Conservation (phyloP, 2,888 invertebrate genomes). For the Meandrusa payeni region DNA sequence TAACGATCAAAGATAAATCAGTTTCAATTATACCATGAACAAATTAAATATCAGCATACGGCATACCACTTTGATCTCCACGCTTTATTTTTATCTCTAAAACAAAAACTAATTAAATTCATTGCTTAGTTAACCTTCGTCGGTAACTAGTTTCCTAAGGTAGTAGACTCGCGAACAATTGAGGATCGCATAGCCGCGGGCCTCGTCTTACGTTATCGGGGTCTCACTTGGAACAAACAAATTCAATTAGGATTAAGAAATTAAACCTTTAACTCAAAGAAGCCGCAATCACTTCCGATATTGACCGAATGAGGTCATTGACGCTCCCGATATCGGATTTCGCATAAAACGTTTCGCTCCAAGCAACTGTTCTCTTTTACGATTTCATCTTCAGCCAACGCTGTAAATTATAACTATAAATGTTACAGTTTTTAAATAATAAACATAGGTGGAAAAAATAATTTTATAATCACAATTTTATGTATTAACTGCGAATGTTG, state of each 20-base stretch:
- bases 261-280: conserved; percentile 63
- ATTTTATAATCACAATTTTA: too few species aligned
- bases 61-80: background rate
- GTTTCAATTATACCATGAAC: background rate
- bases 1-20: too few species aligned
- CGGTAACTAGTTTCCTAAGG: conserved; percentile 43
- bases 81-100: background rate
- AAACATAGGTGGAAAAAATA: too few species aligned
- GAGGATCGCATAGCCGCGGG: conserved; percentile 44
- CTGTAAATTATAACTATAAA: conserved; percentile 24
- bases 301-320: conserved; percentile 52
- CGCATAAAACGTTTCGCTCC: conserved; percentile 43
- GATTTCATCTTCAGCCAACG: conserved; percentile 28
- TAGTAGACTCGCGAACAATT: conserved; percentile 47
- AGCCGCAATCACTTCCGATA: conserved; percentile 57
- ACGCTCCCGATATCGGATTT: conserved; percentile 50
- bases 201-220: conserved; percentile 56
- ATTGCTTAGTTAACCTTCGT: conserved; percentile 53
- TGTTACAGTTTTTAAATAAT: conserved; percentile 19
- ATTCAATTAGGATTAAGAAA: conserved; percentile 79
- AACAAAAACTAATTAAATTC: conserved; percentile 52
- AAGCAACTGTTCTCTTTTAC: conserved; percentile 39
- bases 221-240: conserved; percentile 64
- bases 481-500: conserved; percentile 12
- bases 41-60: background rate